These are phyloP conservation scores for Laupala kohalensis DNA, from an alignment of 1,140 invertebrate species.

Conservation along the genomic window DNA sequence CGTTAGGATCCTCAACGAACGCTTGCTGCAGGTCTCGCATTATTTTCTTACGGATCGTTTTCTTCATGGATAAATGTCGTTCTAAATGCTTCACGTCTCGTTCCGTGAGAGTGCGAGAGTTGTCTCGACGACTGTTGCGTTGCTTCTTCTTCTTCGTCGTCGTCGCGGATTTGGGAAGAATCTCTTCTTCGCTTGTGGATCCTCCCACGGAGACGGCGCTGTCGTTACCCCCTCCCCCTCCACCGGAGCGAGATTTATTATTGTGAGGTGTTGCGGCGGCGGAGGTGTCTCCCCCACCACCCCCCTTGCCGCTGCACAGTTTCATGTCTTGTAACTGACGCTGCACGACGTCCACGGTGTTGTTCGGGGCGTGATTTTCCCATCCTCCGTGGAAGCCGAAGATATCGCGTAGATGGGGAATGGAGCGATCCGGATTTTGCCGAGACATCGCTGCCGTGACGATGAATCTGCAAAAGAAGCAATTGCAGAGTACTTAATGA, in stretches of 20 bases:
- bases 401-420: conserved; percentile 52
- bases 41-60: conserved; percentile 72
- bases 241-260: conserved; percentile 18
- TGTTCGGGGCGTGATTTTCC: neutral
- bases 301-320: neutral
- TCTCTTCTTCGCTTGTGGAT: conserved; percentile 38
- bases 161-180: conserved; percentile 23
- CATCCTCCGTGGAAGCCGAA: conserved; percentile 26
- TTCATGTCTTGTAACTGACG: conserved; percentile 10
- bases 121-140: conserved; percentile 35
- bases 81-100: conserved; percentile 63
- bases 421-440: conserved; percentile 38
- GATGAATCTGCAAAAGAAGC: too few relatives aligned
- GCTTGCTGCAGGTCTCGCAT: conserved; percentile 67
- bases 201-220: conserved; percentile 36
- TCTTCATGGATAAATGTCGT: conserved; percentile 73
- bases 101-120: conserved; percentile 45
- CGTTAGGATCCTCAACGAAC: conserved; percentile 59
- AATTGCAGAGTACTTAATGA: too few relatives aligned
- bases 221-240: too few relatives aligned
- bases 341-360: neutral
- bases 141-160: conserved; percentile 44
- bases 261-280: neutral
- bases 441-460: conserved; percentile 4
- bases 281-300: too few relatives aligned